These are phyloP conservation scores for Timandra comae DNA, from an alignment of 2,888 invertebrate species.

Conservation along the genomic window DNA sequence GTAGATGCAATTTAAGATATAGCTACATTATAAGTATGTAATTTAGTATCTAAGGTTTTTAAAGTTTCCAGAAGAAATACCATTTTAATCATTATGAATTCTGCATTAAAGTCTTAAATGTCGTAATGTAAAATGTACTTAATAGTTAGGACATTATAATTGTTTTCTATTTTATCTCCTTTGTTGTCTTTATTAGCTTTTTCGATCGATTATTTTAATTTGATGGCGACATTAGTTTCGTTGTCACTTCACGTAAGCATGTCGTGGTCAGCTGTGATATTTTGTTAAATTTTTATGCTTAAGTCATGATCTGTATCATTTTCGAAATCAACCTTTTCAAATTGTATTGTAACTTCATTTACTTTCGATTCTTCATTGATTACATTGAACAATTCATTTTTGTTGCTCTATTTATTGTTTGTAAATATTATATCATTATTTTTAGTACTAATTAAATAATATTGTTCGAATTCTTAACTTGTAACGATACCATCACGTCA, in stretches of 20 bases:
- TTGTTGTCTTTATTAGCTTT: constrained; percentile 21
- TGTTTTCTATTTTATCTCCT: constrained; percentile 35
- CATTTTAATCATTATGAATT: constrained; percentile 53
- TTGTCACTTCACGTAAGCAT: constrained; percentile 53
- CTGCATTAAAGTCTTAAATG: constrained; percentile 32
- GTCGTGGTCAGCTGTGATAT: constrained; percentile 77
- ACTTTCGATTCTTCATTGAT: constrained; percentile 22
- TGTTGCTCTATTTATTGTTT: constrained; percentile 10
- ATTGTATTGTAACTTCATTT: constrained; percentile 11
- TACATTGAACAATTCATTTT: background rate
- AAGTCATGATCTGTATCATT: constrained; percentile 48
- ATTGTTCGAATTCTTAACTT: constrained; percentile 5
- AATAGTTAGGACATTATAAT: constrained; percentile 54
- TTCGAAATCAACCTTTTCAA: constrained; percentile 5
- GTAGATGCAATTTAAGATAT: constrained; percentile 40
- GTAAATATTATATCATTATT: constrained; percentile 22
- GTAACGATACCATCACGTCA: constrained; percentile 12
- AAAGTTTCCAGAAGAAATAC: constrained; percentile 55
- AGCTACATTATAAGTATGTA: constrained; percentile 33
- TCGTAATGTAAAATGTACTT: constrained; percentile 72
- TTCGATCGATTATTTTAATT: constrained; percentile 12
- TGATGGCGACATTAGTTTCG: constrained; percentile 34
- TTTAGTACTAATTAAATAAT: constrained; percentile 15
- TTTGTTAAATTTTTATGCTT: constrained; percentile 73
- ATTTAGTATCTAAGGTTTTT: constrained; percentile 42